Evolutionary conservation across 2,888 invertebrate genomes (phyloP).

Genomic region (Drosophila hamatofila): DNA sequence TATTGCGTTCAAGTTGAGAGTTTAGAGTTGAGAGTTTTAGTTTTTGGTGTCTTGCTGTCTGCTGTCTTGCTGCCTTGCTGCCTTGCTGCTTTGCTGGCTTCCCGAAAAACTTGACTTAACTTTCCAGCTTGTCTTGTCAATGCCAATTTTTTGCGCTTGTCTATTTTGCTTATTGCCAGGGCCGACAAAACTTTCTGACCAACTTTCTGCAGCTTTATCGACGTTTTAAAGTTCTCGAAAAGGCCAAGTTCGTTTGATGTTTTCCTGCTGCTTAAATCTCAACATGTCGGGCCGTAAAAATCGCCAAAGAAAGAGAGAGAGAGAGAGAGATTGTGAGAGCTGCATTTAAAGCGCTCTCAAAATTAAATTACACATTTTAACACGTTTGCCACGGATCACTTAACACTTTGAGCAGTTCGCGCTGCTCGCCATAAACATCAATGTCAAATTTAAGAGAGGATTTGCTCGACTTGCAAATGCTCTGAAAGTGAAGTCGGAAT

Average conservation of each 20-base stretch:
- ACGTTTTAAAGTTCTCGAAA: conserved; percentile 45
- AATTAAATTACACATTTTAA: conserved; percentile 76
- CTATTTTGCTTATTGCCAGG: conserved; percentile 65
- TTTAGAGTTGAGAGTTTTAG: conserved; percentile 17
- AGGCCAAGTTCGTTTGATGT: conserved; percentile 26
- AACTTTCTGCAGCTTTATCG: conserved; percentile 53
- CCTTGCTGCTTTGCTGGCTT: conserved; percentile 1
- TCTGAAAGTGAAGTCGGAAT: neutral
- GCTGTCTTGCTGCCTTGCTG: neutral
- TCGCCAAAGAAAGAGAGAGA: neutral
- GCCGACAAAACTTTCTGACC: conserved; percentile 35
- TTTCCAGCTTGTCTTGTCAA: conserved; percentile 63
- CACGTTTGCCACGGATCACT: conserved; percentile 66
- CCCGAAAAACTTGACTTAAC: conserved; percentile 40
- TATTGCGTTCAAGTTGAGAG: conserved; percentile 67
- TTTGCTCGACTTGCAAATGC: neutral
- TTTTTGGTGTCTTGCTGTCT: conserved; percentile 3
- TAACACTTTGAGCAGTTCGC: conserved; percentile 52
- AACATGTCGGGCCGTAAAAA: conserved; percentile 48
- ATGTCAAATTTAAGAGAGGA: neutral
- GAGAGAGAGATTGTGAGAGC: neutral
- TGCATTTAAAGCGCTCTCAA: conserved; percentile 43
- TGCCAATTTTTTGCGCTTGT: conserved; percentile 68
- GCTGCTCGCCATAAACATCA: conserved; percentile 45
- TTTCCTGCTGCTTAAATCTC: conserved; percentile 45